Evolutionary conservation across 2,888 invertebrate genomes (phyloP).

Genomic region (Cancer borealis): DNA sequence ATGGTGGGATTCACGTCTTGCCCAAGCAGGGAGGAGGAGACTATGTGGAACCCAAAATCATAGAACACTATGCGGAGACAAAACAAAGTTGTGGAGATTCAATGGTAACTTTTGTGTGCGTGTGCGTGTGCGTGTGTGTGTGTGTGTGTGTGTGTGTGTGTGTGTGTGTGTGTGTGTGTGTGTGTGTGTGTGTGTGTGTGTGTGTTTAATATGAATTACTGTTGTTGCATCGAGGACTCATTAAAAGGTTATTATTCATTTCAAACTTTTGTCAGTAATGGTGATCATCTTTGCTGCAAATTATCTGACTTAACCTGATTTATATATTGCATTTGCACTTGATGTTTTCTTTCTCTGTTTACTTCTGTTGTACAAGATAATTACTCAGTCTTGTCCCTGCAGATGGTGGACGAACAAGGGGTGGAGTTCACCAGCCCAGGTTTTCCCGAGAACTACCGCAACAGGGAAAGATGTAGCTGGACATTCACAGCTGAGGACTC

Average conservation of each 20-base stretch:
- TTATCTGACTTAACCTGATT: not conserved
- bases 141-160: not conserved
- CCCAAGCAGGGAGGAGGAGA: not conserved
- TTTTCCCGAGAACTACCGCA: slow-evolving; percentile 11
- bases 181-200: not conserved
- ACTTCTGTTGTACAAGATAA: not conserved
- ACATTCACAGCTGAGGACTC: not conserved
- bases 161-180: not conserved
- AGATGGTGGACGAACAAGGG: not conserved
- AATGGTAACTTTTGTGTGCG: not conserved
- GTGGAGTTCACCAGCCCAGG: not conserved
- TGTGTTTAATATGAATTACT: not conserved
- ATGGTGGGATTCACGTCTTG: not conserved
- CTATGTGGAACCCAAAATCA: too few species aligned
- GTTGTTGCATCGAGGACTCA: not conserved
- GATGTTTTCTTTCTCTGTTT: not conserved
- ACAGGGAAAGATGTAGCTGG: not conserved
- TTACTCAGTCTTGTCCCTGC: not conserved
- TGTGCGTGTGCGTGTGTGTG: not conserved
- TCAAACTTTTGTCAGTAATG: too few species aligned
- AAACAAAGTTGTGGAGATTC: not conserved
- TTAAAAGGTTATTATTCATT: too few species aligned
- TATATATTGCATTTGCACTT: not conserved
- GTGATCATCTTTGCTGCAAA: not conserved
- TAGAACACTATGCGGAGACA: not conserved